phyloP scores from a whole-genome alignment of 2,888 invertebrate species.

The Lottia scabra region DNA sequence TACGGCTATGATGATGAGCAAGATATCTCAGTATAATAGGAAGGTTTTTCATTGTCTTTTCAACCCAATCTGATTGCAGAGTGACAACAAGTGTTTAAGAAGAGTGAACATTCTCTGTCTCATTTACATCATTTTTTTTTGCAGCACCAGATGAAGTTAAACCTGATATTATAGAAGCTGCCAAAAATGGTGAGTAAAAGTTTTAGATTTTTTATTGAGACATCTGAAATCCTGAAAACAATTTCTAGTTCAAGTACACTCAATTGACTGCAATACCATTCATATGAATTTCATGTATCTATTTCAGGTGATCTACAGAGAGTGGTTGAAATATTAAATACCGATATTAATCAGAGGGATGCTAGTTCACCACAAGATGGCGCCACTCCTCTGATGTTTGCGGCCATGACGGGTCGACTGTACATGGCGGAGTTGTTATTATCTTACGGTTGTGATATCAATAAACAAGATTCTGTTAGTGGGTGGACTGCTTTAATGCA shows the following conservation, averaged over 20 bases:
- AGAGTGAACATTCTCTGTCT: background rate
- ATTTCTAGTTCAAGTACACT: too few relatives aligned
- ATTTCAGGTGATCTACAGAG: slow-evolving; percentile 60
- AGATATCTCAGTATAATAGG: too few relatives aligned
- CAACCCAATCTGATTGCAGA: too few relatives aligned
- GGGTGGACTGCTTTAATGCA: slow-evolving; percentile 72
- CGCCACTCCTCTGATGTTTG: slow-evolving; percentile 70
- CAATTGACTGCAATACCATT: too few relatives aligned
- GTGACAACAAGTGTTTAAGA: too few relatives aligned
- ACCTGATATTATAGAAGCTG: slow-evolving; percentile 66
- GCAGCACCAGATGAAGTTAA: slow-evolving; percentile 62
- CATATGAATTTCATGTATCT: background rate
- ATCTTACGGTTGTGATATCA: slow-evolving; percentile 66
- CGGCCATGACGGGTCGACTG: slow-evolving; percentile 68
- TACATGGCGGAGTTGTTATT: slow-evolving; percentile 67
- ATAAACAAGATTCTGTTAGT: slow-evolving; percentile 68
- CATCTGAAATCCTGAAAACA: too few relatives aligned
- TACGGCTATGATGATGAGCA: too few relatives aligned
- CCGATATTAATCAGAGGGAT: slow-evolving; percentile 61
- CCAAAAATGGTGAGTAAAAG: slow-evolving; percentile 60
- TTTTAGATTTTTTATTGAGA: too few relatives aligned
- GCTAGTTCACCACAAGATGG: slow-evolving; percentile 66
- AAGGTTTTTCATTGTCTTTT: too few relatives aligned
- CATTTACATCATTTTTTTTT: slow-evolving; percentile 14
- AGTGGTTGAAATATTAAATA: slow-evolving; percentile 61